phyloP scores from a whole-genome alignment of 1,140 invertebrate species.

The Drosophila littoralis region DNA sequence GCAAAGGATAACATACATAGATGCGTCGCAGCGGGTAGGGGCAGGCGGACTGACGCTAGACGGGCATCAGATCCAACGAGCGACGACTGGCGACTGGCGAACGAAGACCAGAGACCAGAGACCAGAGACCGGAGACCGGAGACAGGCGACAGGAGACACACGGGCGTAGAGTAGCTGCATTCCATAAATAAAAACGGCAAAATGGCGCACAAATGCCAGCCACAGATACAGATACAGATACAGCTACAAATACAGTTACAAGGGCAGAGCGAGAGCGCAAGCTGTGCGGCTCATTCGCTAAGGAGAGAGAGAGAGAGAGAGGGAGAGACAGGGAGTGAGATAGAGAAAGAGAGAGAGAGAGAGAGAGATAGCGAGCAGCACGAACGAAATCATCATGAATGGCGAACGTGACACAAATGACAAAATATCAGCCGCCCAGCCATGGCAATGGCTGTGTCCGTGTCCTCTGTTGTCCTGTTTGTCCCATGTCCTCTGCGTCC shows the following conservation, averaged over 20 bases:
- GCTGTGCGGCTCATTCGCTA: background rate
- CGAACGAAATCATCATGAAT: conserved; percentile 80
- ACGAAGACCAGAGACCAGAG: conserved; percentile 28
- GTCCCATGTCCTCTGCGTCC: conserved; percentile 28
- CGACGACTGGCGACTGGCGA: conserved; percentile 4
- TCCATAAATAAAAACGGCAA: conserved; percentile 80
- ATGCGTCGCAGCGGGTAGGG: too few species aligned
- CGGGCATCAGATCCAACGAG: conserved; percentile 10
- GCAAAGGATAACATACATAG: conserved; percentile 73
- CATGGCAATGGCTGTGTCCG: conserved; percentile 58
- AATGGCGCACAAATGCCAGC: conserved; percentile 77
- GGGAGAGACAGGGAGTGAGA: background rate
- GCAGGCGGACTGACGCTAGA: conserved; percentile 22
- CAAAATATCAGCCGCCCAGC: conserved; percentile 74
- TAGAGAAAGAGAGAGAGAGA: conserved; percentile 5
- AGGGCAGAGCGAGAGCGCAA: conserved; percentile 23
- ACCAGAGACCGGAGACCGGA: background rate
- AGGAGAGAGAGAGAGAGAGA: background rate
- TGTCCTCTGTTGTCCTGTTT: conserved; percentile 3
- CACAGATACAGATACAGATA: conserved; percentile 21
- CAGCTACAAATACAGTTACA: conserved; percentile 15
- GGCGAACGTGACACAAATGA: conserved; percentile 81
- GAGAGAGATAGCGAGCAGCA: conserved; percentile 6
- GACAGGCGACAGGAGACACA: conserved; percentile 16
- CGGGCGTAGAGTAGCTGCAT: conserved; percentile 69